Conservation (phyloP, 1,140 invertebrate genomes). For the Stratiolaelaps scimitus region DNA sequence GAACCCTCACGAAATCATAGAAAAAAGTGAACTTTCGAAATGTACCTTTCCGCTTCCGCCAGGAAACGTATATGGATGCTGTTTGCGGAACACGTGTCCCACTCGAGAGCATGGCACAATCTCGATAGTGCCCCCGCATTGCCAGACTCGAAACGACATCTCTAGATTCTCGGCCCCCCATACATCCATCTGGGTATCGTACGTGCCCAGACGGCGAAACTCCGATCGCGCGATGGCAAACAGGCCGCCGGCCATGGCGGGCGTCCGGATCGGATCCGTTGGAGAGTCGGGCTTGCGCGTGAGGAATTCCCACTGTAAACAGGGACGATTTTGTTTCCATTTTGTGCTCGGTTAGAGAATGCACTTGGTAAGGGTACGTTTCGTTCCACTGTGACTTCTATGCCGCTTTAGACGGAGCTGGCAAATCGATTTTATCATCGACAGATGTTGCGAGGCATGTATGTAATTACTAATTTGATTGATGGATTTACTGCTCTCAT, state of each 20-base stretch:
- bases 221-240: slow-evolving; percentile 62
- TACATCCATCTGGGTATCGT: slow-evolving; percentile 40
- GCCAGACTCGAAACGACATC: slow-evolving; percentile 43
- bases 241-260: slow-evolving; percentile 94
- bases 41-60: slow-evolving; percentile 43
- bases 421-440: too few species aligned
- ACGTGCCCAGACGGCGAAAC: slow-evolving; percentile 43
- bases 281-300: slow-evolving; percentile 34
- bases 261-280: slow-evolving; percentile 49
- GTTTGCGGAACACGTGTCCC: slow-evolving; percentile 51
- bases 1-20: background rate
- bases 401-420: too few species aligned
- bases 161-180: slow-evolving; percentile 35
- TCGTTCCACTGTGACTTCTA: too few species aligned
- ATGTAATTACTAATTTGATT: too few species aligned
- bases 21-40: slow-evolving; percentile 42
- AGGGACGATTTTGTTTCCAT: too few species aligned
- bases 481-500: too few species aligned
- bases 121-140: slow-evolving; percentile 46
- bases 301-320: slow-evolving; percentile 40
- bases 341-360: too few species aligned
- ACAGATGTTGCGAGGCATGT: too few species aligned
- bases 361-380: too few species aligned
- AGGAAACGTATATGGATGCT: slow-evolving; percentile 35
- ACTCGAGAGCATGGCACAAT: slow-evolving; percentile 46